Evolutionary conservation across 2,888 invertebrate species (phyloP).

Genomic region (Druceiella hillmani): DNA sequence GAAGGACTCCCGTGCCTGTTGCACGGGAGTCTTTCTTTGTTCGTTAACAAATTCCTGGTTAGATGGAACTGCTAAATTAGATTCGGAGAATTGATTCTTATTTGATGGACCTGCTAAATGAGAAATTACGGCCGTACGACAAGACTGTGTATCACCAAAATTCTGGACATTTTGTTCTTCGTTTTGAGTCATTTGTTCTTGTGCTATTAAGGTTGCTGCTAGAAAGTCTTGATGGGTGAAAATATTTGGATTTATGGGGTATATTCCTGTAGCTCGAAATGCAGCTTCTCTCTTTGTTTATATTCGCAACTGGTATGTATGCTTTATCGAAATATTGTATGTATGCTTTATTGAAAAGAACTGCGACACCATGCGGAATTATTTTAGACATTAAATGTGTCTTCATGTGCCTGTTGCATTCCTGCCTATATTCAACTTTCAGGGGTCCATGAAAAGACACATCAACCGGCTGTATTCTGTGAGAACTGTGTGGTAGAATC

Average conservation of each 20-base stretch:
- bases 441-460: conserved; percentile 22
- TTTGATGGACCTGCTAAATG: conserved; percentile 20
- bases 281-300: conserved; percentile 17
- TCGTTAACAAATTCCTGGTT: conserved; percentile 21
- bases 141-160: conserved; percentile 17
- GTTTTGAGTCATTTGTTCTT: too few relatives aligned
- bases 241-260: conserved; percentile 20
- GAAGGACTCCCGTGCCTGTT: too few relatives aligned
- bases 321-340: conserved; percentile 24
- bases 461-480: conserved; percentile 23
- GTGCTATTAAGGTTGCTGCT: conserved; percentile 13
- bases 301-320: conserved; percentile 22
- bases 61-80: conserved; percentile 21
- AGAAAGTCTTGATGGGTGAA: conserved; percentile 16
- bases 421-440: conserved; percentile 23
- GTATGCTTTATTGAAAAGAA: conserved; percentile 24
- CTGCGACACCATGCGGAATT: conserved; percentile 23
- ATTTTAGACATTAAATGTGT: conserved; percentile 22
- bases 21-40: conserved; percentile 21
- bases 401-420: conserved; percentile 24
- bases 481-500: conserved; percentile 23
- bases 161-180: conserved; percentile 18
- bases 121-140: conserved; percentile 20
- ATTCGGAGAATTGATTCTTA: too few relatives aligned
- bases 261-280: conserved; percentile 13